phyloP scores from a whole-genome alignment of 2,113 vertebrate genomes.

The Suricata suricatta region DNA sequence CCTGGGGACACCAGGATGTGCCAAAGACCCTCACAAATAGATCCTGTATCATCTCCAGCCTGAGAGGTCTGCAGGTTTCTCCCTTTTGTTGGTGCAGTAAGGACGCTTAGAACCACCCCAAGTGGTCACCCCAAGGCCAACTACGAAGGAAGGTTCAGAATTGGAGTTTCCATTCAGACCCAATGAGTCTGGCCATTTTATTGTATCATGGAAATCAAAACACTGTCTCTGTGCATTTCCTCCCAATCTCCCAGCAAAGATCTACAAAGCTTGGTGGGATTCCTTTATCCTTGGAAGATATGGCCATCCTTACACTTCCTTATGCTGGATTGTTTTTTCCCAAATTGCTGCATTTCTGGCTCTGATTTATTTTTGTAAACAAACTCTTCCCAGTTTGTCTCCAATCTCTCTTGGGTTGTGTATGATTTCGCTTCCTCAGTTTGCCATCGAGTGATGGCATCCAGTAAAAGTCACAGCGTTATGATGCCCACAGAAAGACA shows the following conservation, averaged over 20 bases:
- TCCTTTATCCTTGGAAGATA: not conserved
- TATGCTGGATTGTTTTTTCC: not conserved
- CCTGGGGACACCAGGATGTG: not conserved
- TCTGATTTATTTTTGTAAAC: not conserved
- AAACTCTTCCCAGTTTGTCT: not conserved
- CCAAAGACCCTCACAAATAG: not conserved
- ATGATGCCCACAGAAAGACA: not conserved
- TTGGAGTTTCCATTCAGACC: not conserved
- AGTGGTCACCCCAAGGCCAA: not conserved
- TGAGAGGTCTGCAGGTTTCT: not conserved
- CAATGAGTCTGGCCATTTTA: not conserved
- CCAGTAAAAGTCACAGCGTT: not conserved
- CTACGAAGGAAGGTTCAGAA: not conserved
- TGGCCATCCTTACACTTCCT: not conserved
- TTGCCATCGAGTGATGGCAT: not conserved
- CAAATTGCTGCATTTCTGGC: not conserved
- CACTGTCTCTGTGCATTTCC: rapidly evolving
- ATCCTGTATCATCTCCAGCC: not conserved
- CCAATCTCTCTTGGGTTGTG: not conserved
- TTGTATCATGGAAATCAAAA: not conserved
- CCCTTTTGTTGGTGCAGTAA: not conserved
- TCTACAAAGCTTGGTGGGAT: not conserved
- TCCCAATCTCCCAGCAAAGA: not conserved
- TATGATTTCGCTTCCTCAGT: not conserved
- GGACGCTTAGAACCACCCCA: not conserved